A percentile compares a stretch with the other conserved stretches of the same genome.
Evolutionary conservation across 2,113 vertebrate species (phyloP).

Genomic region (Siniperca chuatsi): DNA sequence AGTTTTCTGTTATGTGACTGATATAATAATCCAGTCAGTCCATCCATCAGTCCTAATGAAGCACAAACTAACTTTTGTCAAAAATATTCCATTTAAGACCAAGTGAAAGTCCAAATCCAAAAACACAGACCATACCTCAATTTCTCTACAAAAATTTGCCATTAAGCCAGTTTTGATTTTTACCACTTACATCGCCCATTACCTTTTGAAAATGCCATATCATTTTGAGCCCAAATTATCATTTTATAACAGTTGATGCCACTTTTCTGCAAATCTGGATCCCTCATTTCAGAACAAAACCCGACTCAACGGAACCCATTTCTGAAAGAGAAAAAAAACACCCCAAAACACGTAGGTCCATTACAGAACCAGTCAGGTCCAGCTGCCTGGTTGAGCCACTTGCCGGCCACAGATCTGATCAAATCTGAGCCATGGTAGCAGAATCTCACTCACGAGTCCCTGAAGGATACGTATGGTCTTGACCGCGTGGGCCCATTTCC

Average conservation of each 20-base stretch:
- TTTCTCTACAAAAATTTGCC: not conserved
- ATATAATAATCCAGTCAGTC: not conserved
- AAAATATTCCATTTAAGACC: not conserved
- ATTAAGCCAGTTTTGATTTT: not conserved
- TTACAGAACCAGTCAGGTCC: slow-evolving; percentile 7
- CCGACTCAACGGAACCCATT: not conserved
- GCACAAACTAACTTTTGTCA: not conserved
- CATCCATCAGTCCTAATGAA: not conserved
- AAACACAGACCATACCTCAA: not conserved
- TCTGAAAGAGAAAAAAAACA: not conserved
- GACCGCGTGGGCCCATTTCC: slow-evolving; percentile 90
- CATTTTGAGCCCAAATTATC: not conserved
- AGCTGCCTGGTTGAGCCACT: not conserved
- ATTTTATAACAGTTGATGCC: not conserved
- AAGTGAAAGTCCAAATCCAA: not conserved
- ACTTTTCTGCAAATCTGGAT: slow-evolving; percentile 11
- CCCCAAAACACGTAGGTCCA: not conserved
- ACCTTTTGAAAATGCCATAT: not conserved
- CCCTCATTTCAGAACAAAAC: slow-evolving; percentile 15
- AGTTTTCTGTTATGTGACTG: not conserved
- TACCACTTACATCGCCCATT: too few species aligned
- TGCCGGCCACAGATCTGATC: slow-evolving; percentile 13
- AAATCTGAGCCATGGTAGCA: slow-evolving; percentile 19
- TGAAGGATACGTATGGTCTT: slow-evolving; percentile 92
- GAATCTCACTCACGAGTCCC: slow-evolving; percentile 88